Percentiles rank a stretch among this genome's conserved stretches.
phyloP scores from a whole-genome alignment of 1,140 invertebrate species.

The Zaprionus capensis region DNA sequence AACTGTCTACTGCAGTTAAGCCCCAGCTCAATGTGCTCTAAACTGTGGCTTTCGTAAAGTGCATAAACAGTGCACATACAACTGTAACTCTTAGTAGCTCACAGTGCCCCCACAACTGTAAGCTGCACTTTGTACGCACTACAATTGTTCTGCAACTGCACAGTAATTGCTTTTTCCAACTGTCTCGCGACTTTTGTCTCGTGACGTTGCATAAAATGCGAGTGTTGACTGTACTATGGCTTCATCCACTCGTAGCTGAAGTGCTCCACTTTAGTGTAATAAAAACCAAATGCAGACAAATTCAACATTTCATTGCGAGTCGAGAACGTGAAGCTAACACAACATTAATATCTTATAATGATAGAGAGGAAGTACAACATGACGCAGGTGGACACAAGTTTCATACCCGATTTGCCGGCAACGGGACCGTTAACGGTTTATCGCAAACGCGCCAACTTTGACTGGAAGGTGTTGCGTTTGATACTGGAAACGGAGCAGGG shows the following conservation, averaged over 20 bases:
- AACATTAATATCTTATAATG: background rate
- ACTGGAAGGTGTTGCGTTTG: conserved; percentile 91
- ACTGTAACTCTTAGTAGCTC: background rate
- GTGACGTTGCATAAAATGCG: background rate
- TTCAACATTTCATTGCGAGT: conserved; percentile 23
- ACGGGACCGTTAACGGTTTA: conserved; percentile 90
- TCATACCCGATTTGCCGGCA: conserved; percentile 86
- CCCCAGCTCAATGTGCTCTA: background rate
- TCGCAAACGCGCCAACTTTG: conserved; percentile 89
- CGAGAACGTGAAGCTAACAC: conserved; percentile 6
- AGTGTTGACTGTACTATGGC: conserved; percentile 38
- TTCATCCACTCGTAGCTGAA: conserved; percentile 31
- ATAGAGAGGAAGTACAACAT: conserved; percentile 28
- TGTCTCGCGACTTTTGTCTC: conserved; percentile 16
- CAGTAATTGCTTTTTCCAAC: conserved; percentile 10
- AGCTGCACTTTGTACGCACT: background rate
- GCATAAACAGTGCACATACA: background rate
- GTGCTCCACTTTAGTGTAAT: conserved; percentile 36
- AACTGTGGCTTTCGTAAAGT: background rate
- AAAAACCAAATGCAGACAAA: conserved; percentile 16
- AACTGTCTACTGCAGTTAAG: background rate
- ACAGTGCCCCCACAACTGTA: background rate
- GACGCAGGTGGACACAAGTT: conserved; percentile 77
- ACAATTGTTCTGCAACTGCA: conserved; percentile 2
- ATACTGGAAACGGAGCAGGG: conserved; percentile 90